Conservation (phyloP, 2,888 invertebrate genomes). For the Phyto melanocephala region DNA sequence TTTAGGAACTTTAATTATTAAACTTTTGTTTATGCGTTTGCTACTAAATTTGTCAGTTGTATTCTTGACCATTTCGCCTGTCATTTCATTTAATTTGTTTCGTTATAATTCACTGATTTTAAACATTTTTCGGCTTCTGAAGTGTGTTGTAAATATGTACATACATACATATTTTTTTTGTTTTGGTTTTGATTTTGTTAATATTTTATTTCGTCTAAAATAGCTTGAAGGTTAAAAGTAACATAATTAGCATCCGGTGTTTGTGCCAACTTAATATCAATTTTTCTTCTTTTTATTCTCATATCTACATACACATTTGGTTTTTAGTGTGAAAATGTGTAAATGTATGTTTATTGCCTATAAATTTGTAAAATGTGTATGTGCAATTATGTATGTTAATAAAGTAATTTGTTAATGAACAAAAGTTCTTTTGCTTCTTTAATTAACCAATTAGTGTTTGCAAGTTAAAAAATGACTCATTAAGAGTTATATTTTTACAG, state of each 20-base stretch:
- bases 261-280: conserved; percentile 18
- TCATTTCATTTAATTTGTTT: conserved; percentile 32
- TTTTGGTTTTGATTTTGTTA: not conserved
- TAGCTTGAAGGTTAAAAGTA: conserved; percentile 18
- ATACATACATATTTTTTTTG: too few relatives aligned
- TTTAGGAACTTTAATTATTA: conserved; percentile 36
- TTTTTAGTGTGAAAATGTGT: conserved; percentile 15
- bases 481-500: too few relatives aligned
- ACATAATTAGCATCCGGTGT: conserved; percentile 54
- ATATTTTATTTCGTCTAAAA: not conserved
- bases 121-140: not conserved
- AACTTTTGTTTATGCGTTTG: conserved; percentile 7
- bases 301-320: not conserved
- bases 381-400: not conserved
- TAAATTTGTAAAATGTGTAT: not conserved
- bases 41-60: conserved; percentile 1
- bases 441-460: conserved; percentile 6
- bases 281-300: not conserved
- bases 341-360: conserved; percentile 20
- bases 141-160: conserved; percentile 28
- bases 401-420: conserved; percentile 15
- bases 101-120: conserved; percentile 49
- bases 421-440: not conserved
- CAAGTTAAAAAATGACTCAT: too few relatives aligned
- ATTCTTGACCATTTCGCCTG: conserved; percentile 14